Percentiles rank a stretch among this genome's conserved stretches.
These are phyloP conservation scores for Troides helena DNA, from an alignment of 2,888 invertebrate genomes.

Conservation along the genomic window DNA sequence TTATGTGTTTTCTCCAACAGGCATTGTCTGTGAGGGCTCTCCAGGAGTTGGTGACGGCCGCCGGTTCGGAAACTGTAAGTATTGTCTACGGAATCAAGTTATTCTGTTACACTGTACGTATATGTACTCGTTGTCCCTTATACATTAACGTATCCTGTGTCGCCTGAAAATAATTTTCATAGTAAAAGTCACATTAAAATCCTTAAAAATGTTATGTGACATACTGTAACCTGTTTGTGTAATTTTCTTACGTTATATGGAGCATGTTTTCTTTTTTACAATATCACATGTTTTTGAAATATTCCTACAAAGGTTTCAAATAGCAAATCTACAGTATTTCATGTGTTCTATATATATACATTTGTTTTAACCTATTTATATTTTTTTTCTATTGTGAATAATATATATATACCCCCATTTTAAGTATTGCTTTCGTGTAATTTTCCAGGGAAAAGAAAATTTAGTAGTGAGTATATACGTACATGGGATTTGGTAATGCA, in stretches of 20 bases:
- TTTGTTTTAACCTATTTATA: constrained; percentile 46
- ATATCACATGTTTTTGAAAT: constrained; percentile 24
- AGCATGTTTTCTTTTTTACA: neutral
- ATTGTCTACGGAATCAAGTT: constrained; percentile 27
- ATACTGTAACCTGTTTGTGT: constrained; percentile 5
- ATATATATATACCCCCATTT: constrained; percentile 45
- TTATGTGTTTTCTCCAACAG: constrained; percentile 45
- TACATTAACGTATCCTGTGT: constrained; percentile 50
- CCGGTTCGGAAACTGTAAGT: constrained; percentile 95
- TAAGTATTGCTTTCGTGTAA: constrained; percentile 65
- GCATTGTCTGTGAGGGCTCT: constrained; percentile 98
- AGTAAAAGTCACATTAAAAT: constrained; percentile 46
- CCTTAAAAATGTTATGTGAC: constrained; percentile 31
- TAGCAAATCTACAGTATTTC: constrained; percentile 50
- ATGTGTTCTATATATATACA: constrained; percentile 34
- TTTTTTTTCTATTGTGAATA: constrained; percentile 58
- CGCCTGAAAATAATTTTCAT: constrained; percentile 46
- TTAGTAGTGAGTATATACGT: constrained; percentile 75
- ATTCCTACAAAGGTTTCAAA: constrained; percentile 53
- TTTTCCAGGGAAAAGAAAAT: constrained; percentile 79
- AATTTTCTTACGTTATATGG: neutral
- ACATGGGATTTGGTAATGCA: constrained; percentile 55
- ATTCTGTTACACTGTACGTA: no score
- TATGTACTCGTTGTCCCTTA: constrained; percentile 26
- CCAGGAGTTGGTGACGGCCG: constrained; percentile 98